Evolutionary conservation across 1,140 invertebrate species (phyloP).

Genomic region (Muscidifurax raptorellus): DNA sequence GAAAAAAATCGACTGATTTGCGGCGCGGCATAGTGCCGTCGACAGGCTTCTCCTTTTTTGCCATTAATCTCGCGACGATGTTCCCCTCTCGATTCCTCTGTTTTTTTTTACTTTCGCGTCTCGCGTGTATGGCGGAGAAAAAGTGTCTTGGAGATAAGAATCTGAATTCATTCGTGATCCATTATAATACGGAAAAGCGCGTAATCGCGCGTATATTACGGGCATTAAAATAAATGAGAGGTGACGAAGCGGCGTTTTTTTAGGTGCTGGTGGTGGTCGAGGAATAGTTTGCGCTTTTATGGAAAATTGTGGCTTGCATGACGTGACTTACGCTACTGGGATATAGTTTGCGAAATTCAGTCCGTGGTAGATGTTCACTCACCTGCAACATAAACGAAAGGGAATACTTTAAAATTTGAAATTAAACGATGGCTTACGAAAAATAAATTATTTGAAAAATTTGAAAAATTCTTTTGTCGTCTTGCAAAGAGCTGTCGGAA

Average conservation of each 20-base stretch:
- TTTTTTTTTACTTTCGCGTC: background rate
- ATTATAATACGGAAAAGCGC: background rate
- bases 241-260: background rate
- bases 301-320: background rate
- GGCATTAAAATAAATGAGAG: background rate
- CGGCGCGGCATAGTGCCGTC: background rate
- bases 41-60: constrained; percentile 13
- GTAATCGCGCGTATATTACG: background rate
- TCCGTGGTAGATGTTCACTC: background rate
- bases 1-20: constrained; percentile 43
- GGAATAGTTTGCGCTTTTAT: background rate
- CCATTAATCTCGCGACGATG: constrained; percentile 28
- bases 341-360: background rate
- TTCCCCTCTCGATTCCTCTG: background rate
- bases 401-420: background rate
- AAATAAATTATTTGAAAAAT: too few species aligned
- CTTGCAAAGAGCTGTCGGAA: too few species aligned
- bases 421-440: too few species aligned
- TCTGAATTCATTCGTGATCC: constrained; percentile 14
- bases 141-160: background rate
- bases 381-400: background rate
- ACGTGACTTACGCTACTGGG: background rate
- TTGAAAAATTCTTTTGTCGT: too few species aligned
- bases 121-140: background rate
- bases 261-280: background rate